phyloP scores from a whole-genome alignment of 2,797 vertebrate species.

The Ceyx erithaca region DNA sequence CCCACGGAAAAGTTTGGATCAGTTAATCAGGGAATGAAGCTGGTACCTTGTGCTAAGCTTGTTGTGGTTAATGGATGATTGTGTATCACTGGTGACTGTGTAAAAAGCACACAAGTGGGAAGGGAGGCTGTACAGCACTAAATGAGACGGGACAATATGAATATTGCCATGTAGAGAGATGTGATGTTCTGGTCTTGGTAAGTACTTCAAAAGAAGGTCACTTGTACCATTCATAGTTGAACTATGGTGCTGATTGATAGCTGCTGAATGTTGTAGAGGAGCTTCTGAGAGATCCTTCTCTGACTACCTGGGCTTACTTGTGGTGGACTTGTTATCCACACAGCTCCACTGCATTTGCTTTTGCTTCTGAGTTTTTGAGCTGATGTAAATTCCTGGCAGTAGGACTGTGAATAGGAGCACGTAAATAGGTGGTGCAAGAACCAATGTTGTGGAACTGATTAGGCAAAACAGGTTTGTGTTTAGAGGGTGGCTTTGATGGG shows the following conservation, averaged over 20 bases:
- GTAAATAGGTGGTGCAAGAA: not conserved
- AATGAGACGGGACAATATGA: not conserved
- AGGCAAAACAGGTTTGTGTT: conserved; percentile 1
- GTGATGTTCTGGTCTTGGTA: not conserved
- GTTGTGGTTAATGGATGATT: accelerated
- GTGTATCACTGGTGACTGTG: not conserved
- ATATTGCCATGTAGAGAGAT: not conserved
- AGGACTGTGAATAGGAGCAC: not conserved
- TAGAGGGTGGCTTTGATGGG: not conserved
- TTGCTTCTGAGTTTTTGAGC: not conserved
- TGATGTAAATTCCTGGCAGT: not conserved
- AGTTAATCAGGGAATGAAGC: not conserved
- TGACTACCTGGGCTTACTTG: not conserved
- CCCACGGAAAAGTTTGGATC: not conserved
- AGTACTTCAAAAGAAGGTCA: not conserved
- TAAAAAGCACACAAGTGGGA: not conserved
- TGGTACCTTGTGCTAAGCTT: not conserved
- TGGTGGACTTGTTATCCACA: not conserved
- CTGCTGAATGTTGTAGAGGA: not conserved
- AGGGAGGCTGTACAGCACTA: not conserved
- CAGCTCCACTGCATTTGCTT: not conserved
- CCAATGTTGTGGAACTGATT: not conserved
- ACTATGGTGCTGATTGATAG: not conserved
- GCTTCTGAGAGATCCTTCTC: not conserved
- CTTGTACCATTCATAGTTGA: not conserved